Base-by-base conservation (phyloP, 2,113 vertebrate species). In the Laticauda colubrina region DNA sequence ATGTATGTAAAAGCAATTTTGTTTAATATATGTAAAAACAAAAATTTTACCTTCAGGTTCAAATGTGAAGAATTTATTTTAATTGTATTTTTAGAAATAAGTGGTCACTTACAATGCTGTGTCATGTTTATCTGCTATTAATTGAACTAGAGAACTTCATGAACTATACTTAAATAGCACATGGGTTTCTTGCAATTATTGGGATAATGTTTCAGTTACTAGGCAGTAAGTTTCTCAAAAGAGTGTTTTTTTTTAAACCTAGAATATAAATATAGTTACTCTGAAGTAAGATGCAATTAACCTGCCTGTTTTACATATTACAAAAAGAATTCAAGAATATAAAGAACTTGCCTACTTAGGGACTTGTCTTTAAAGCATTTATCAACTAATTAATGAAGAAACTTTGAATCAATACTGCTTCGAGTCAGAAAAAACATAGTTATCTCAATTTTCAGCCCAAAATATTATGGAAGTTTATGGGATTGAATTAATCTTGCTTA, bases 61-160 rank as follows among this genome's bases (percentile, higher is more conserved):
- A 87, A 43, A 51, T 59, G n/a, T 87, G 26, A 51, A 92, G 3
- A 34, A 88, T n/a, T 48, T 87, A 34, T 48, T 53, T 85, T 87
- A 48, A 57, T 45, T n/a, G 5, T 89, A 34, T 89, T 85, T 92
- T 81, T 85, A 81, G 53, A 89, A 75, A 89, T 43, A 89, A 89
- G 57, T 55, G 9, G 48, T 43, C 39, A 61, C 45, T 87, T 87
- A 51, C 61, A 89, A 88, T 45, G 51, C 23, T 56, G 48, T 51
- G 54, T 88, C 48, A 88, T 75, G 29, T 92, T 92, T 75, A 92
- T n/a, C 21, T 88, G 61, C 51, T 92, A 29, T 75, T 92, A 23
- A 69, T 88, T 69, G 61, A 88, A 88, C 18, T 75, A 15, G 61
- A 15, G 87, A 88, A 89, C 57, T 54, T 88, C 43, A 24, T 91